These are phyloP conservation scores for Chrysogorgia sp. DNA, from an alignment of 92 coral and sea anemone genomes.

Conservation along the genomic window DNA sequence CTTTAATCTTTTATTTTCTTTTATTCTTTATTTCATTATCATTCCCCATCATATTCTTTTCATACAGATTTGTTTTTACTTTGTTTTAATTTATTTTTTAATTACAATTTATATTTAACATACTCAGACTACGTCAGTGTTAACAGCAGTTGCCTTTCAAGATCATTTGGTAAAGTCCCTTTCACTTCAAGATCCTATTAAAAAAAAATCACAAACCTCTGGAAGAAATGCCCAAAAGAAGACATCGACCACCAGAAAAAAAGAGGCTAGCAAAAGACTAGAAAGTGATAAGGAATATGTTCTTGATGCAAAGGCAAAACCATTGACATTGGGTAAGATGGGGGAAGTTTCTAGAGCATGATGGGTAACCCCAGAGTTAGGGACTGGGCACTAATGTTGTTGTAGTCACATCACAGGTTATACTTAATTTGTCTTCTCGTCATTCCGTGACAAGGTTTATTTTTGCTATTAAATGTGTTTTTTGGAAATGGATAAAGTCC, in stretches of 20 bases:
- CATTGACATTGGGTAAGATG: conserved; percentile 80
- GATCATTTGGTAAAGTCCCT: conserved; percentile 87
- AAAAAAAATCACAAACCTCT: conserved; percentile 67
- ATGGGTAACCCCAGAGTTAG: no score
- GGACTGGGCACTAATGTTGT: no score
- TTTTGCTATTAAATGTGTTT: no score
- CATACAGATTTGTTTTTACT: not conserved
- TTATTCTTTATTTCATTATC: no score
- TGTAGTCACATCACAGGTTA: no score
- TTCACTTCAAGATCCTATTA: conserved; percentile 86
- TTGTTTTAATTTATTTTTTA: not conserved
- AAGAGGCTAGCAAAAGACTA: conserved; percentile 22
- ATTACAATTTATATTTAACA: not conserved
- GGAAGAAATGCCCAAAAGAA: conserved; percentile 57
- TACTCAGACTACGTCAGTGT: conserved; percentile 74
- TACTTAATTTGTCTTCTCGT: no score
- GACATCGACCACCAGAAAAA: conserved; percentile 35
- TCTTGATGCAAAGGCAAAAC: conserved; percentile 88
- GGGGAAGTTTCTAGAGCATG: not conserved
- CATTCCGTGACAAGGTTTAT: no score
- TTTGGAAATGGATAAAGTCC: no score
- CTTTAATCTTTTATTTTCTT: no score
- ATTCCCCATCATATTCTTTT: not conserved
- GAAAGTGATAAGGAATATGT: conserved; percentile 78
- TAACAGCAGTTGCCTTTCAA: conserved; percentile 96